Base-by-base conservation (phyloP, 2,797 vertebrate species). In the Lycodopsis pacificus region DNA sequence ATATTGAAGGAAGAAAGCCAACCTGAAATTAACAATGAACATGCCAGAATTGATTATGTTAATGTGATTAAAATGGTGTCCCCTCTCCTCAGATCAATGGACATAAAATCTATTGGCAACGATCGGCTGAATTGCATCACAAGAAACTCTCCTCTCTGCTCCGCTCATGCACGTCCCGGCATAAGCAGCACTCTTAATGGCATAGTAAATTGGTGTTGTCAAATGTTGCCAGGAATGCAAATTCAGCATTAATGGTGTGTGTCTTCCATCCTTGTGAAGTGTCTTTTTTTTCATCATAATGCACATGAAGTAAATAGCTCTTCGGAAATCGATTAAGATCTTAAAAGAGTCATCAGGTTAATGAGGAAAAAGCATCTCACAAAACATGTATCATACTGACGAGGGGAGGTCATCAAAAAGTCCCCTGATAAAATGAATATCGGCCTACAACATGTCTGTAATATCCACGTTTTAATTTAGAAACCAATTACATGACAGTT, bases 1-100 rank as follows among this genome's bases (percentile, higher is more conserved):
- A 22, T 53, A 53, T 53, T 53, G n/a, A 12, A 53, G 25, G 22
- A 56, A 27, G 13, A 4, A 56, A 56, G 25, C 14, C 12, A 27
- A 14, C 6, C 49, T 53, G n/a, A 53, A 9, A 30, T 56, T 14
- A 14, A 14, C 5, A 30, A 64, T 62, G 20, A 57, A 71, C 67
- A 61, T 70, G 53, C 44, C 10, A 61, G 65, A 56, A 89, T 81
- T 83, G 72, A 91, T 88, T 84, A 83, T 86, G 78, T 51, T 81
- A 64, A 86, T 85, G 81, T 79, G 36, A 80, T 82, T 80, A 70
- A 40, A 75, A 54, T 9, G 53, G 30, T 5, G 12, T 30, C 25
- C 53, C 9, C 34, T 48, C 38, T 68, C 46, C 53, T 36, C 38
- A 22, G 76, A 83, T 88, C 79, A 25, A 80, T 80, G 61, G 73